These are phyloP conservation scores for Heliornis fulica DNA, from an alignment of 2,113 vertebrate species.

Conservation along the genomic window DNA sequence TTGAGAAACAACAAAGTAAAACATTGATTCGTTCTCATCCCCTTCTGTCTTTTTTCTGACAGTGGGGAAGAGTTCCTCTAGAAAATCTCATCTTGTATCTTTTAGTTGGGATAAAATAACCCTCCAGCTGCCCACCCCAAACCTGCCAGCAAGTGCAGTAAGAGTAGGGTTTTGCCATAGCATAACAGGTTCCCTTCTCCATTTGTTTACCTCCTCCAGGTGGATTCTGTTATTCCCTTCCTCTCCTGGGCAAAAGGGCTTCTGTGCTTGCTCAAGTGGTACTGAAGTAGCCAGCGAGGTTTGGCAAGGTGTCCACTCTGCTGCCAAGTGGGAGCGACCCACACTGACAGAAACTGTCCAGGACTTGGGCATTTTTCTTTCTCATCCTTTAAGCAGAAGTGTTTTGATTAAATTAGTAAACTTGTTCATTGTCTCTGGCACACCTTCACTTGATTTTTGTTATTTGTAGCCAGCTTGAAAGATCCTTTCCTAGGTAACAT, in stretches of 20 bases:
- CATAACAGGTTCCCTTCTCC: not conserved
- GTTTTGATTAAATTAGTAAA: not conserved
- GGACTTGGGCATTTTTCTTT: not conserved
- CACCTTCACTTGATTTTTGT: constrained; percentile 1
- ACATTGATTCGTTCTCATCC: not conserved
- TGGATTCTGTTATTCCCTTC: not conserved
- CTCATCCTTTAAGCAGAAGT: not conserved
- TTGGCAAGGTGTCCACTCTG: fast-evolving
- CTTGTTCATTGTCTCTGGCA: not conserved
- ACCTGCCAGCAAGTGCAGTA: not conserved
- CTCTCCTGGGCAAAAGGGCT: not conserved
- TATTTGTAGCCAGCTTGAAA: not conserved
- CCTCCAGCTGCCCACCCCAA: not conserved
- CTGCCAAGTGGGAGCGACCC: not conserved
- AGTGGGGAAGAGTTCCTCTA: not conserved
- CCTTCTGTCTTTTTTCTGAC: not conserved
- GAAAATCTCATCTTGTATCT: not conserved
- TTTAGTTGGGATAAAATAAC: not conserved
- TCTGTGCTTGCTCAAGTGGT: not conserved
- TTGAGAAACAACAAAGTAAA: not conserved
- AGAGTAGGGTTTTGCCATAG: not conserved
- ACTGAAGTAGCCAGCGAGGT: not conserved
- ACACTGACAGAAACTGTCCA: not conserved
- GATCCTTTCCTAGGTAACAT: not conserved
- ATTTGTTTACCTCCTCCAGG: not conserved